A percentile compares a stretch with the other conserved stretches of the same genome.
These are phyloP conservation scores for Callithrix jacchus DNA, from an alignment of 2,113 vertebrate species.

Conservation along the genomic window DNA sequence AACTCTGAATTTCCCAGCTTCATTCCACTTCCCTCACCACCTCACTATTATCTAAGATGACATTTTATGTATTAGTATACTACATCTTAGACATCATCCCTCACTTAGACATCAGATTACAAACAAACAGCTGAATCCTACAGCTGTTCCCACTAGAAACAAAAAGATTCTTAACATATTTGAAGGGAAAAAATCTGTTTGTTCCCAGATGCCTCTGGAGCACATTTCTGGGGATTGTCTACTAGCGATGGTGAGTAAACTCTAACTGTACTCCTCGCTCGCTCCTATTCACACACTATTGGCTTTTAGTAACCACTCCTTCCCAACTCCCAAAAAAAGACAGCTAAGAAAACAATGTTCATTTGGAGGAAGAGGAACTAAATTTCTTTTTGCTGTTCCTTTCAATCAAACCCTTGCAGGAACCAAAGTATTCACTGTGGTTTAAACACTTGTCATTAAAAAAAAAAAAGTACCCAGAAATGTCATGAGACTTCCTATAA, in stretches of 20 bases:
- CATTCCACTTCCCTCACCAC: slow-evolving; percentile 31
- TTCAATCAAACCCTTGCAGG: slow-evolving; percentile 65
- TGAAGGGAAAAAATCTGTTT: slow-evolving; percentile 44
- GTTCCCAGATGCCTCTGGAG: slow-evolving; percentile 44
- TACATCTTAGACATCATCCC: slow-evolving; percentile 32
- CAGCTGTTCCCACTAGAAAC: slow-evolving; percentile 56
- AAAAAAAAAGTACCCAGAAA: slow-evolving; percentile 52
- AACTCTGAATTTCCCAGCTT: slow-evolving; percentile 58
- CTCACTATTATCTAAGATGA: slow-evolving; percentile 34
- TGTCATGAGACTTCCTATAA: slow-evolving; percentile 40
- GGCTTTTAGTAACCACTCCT: slow-evolving; percentile 63
- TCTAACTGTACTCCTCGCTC: neutral
- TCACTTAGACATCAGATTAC: slow-evolving; percentile 37
- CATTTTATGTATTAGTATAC: slow-evolving; percentile 26
- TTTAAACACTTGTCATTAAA: slow-evolving; percentile 69
- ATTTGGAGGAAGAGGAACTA: slow-evolving; percentile 75
- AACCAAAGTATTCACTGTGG: slow-evolving; percentile 71
- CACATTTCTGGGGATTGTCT: neutral
- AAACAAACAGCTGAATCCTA: slow-evolving; percentile 46
- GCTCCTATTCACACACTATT: neutral
- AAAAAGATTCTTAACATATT: slow-evolving; percentile 68
- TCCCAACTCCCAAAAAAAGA: slow-evolving; percentile 61
- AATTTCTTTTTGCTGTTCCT: slow-evolving; percentile 69
- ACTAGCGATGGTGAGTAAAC: neutral
- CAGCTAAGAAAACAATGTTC: slow-evolving; percentile 58